Evolutionary conservation across 2,888 invertebrate genomes (phyloP).

Genomic region (Melanargia galathea): DNA sequence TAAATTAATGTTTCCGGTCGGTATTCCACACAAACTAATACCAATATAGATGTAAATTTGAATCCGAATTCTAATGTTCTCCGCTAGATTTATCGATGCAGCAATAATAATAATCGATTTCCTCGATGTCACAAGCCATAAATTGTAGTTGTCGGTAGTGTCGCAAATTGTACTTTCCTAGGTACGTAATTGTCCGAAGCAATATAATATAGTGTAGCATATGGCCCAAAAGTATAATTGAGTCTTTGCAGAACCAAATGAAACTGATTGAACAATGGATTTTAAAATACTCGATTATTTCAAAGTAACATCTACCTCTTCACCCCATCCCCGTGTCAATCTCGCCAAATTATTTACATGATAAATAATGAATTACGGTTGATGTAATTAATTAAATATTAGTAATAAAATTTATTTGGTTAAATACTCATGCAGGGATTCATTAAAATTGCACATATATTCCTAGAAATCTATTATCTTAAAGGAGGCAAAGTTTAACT

Average conservation of each 20-base stretch:
- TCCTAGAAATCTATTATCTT: background rate
- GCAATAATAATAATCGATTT: slow-evolving; percentile 64
- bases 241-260: background rate
- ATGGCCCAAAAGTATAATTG: background rate
- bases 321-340: too few relatives aligned
- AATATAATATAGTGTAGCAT: background rate
- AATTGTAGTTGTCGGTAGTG: slow-evolving; percentile 50
- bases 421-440: background rate
- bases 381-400: background rate
- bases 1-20: slow-evolving; percentile 9
- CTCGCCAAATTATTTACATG: too few relatives aligned
- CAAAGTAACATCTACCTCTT: too few relatives aligned
- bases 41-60: slow-evolving; percentile 19
- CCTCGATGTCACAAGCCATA: slow-evolving; percentile 58
- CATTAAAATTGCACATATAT: background rate
- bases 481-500: background rate
- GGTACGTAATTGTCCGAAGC: slow-evolving; percentile 1
- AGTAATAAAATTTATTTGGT: background rate
- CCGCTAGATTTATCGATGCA: slow-evolving; percentile 54
- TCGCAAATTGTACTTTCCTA: slow-evolving; percentile 39
- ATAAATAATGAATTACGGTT: too few relatives aligned
- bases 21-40: slow-evolving; percentile 13
- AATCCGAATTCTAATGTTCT: slow-evolving; percentile 33
- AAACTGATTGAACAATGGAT: background rate
- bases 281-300: background rate